Evolutionary conservation across 2,797 vertebrate species (phyloP).

Genomic region (Anguilla anguilla): DNA sequence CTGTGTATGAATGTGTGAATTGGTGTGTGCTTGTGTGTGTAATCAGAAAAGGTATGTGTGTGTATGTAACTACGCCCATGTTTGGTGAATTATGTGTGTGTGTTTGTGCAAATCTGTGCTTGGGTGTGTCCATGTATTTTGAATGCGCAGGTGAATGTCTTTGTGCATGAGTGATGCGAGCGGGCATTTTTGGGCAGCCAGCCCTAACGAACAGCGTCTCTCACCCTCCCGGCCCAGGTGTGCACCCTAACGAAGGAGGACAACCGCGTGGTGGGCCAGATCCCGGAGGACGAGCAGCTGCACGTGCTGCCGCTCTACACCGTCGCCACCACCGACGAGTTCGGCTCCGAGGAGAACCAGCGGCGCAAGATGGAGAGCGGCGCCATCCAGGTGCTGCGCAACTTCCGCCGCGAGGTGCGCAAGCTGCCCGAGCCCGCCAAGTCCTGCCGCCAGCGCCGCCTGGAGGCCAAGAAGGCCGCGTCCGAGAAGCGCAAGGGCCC

Average conservation of each 20-base stretch:
- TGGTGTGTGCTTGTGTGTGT: neutral
- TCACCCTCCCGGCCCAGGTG: slow-evolving; percentile 72
- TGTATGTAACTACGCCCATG: neutral
- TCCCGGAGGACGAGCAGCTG: slow-evolving; percentile 93
- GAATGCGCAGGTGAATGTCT: neutral
- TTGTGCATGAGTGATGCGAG: neutral
- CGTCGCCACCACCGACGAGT: slow-evolving; percentile 86
- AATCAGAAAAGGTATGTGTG: neutral
- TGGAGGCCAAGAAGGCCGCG: slow-evolving; percentile 90
- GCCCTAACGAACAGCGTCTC: neutral
- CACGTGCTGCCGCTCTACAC: slow-evolving; percentile 97
- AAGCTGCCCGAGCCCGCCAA: slow-evolving; percentile 94
- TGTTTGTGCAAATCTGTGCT: too few species aligned
- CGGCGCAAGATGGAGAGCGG: slow-evolving; percentile 85
- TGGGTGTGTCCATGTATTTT: too few species aligned
- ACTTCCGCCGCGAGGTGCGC: slow-evolving; percentile 91
- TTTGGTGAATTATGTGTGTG: neutral
- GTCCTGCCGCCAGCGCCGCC: slow-evolving; percentile 90
- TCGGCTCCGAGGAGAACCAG: slow-evolving; percentile 90
- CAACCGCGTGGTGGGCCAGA: slow-evolving; percentile 85
- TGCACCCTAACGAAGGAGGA: slow-evolving; percentile 98
- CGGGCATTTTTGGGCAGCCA: neutral
- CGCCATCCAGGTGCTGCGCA: slow-evolving; percentile 89
- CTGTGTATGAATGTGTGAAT: neutral
- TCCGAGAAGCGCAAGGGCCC: slow-evolving; percentile 92